Evolutionary conservation across 2,888 invertebrate genomes (phyloP), one percentile per base, ranked within the genome.

Genomic region (Apotomis turbidana): DNA sequence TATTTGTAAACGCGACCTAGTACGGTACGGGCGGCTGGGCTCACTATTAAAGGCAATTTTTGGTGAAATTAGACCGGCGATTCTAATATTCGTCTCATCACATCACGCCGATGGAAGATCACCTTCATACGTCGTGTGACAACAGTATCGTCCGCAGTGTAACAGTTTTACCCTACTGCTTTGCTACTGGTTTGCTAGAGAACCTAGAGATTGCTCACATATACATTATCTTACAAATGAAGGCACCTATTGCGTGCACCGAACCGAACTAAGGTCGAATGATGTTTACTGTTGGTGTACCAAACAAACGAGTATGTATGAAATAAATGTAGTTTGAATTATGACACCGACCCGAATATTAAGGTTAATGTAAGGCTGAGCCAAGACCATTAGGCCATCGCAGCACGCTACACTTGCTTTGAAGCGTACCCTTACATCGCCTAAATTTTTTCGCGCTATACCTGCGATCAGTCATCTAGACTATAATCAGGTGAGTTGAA

Each of bases 321-420:
- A 38, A n/a, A 41, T 6, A 12, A 38, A 27, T 27, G 38, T 60
- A 41, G 41, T 15, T 15, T 52, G 49, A 52, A 68, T 54, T 68
- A 54, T 67, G 59, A 44, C 27, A 44, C 15, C 9, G 3, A 38
- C 41, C 44, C 51, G 6, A 55, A 44, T 51, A 59, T 68, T 59
- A 68, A 67, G 58, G 67, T 58, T 68, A 59, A 68, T 59, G 49
- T 68, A 68, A 52, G 59, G 59, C 67, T 58, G 57, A 27, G 51
- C 49, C 13, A 13, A 58, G 13, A 41, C 52, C 51, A 27, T 54
- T 5, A 52, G 60, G 44, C 13, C 36, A 68, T 60, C 44, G n/a
- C 52, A 8, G 67, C 58, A 51, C 51, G 41, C 57, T 49, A 36
- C 8, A 49, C 10, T 60, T 60, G 27, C 41, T 27, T 57, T 9